Evolutionary conservation across 1,140 invertebrate genomes (phyloP).

Genomic region (Neodiprion pinetum): DNA sequence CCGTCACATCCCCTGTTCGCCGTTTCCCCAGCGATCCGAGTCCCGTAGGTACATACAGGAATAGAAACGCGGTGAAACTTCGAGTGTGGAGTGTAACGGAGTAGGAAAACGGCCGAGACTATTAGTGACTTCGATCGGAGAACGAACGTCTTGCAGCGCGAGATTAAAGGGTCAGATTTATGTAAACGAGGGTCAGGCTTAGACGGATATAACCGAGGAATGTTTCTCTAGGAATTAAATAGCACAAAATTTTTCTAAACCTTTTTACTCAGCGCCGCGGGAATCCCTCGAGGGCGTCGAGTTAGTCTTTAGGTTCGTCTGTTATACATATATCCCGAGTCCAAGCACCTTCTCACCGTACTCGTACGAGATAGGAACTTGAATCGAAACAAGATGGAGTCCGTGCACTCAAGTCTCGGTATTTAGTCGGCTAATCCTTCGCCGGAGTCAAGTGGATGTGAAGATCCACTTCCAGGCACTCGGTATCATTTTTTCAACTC

Average conservation of each 20-base stretch:
- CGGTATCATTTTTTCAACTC: neutral
- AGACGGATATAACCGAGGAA: neutral
- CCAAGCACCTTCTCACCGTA: no score
- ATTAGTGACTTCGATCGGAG: neutral
- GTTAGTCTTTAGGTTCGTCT: no score
- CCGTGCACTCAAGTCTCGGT: neutral
- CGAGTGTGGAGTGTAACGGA: neutral
- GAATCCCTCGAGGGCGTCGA: no score
- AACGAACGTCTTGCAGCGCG: neutral
- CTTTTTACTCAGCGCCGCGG: no score
- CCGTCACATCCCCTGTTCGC: neutral
- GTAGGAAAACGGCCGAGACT: neutral
- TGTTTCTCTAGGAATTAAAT: neutral
- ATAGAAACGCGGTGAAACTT: neutral
- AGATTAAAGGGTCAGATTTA: slow-evolving; percentile 2
- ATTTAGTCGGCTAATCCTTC: neutral
- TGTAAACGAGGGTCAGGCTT: neutral
- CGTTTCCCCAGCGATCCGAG: no score
- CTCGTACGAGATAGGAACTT: neutral
- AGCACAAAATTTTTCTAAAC: neutral
- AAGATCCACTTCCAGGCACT: neutral
- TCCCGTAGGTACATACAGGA: neutral
- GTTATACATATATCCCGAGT: no score
- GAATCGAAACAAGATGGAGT: slow-evolving; percentile 1
- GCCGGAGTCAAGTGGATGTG: slow-evolving; percentile 1